phyloP scores from a whole-genome alignment of 2,888 invertebrate species.

The Philereme vetulata region DNA sequence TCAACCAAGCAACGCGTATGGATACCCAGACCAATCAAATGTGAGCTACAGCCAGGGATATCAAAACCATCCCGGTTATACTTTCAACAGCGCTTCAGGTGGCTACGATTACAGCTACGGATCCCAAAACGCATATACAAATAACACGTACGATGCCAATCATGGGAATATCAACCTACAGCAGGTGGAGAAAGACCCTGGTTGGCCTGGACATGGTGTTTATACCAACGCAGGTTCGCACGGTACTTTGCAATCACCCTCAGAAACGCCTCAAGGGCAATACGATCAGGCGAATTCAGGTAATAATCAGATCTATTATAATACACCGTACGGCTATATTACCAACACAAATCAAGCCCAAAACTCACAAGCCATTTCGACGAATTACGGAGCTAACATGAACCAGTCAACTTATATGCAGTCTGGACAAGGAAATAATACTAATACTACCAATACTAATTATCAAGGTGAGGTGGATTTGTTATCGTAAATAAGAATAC shows the following conservation, averaged over 20 bases:
- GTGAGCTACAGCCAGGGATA: constrained; percentile 58
- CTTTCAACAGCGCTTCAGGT: constrained; percentile 81
- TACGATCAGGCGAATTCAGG: constrained; percentile 39
- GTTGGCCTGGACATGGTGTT: constrained; percentile 59
- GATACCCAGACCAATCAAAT: constrained; percentile 50
- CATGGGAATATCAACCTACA: constrained; percentile 56
- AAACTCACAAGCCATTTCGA: constrained; percentile 49
- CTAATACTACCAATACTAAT: constrained; percentile 62
- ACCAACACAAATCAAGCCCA: constrained; percentile 58
- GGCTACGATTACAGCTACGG: constrained; percentile 86
- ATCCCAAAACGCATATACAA: constrained; percentile 76
- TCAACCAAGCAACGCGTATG: constrained; percentile 46
- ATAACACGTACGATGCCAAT: constrained; percentile 46
- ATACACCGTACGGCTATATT: constrained; percentile 78
- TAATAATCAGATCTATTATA: constrained; percentile 70
- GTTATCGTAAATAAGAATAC: constrained; percentile 32
- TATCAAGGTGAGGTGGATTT: constrained; percentile 70
- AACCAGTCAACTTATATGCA: constrained; percentile 75
- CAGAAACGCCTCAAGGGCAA: constrained; percentile 58
- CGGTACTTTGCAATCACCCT: constrained; percentile 76
- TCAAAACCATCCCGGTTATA: constrained; percentile 86
- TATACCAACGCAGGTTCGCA: constrained; percentile 79
- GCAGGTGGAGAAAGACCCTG: constrained; percentile 50
- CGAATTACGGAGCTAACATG: constrained; percentile 63
- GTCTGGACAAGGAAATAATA: constrained; percentile 58